Evolutionary conservation across 1,140 invertebrate genomes (phyloP).

Genomic region (Radopholus similis): DNA sequence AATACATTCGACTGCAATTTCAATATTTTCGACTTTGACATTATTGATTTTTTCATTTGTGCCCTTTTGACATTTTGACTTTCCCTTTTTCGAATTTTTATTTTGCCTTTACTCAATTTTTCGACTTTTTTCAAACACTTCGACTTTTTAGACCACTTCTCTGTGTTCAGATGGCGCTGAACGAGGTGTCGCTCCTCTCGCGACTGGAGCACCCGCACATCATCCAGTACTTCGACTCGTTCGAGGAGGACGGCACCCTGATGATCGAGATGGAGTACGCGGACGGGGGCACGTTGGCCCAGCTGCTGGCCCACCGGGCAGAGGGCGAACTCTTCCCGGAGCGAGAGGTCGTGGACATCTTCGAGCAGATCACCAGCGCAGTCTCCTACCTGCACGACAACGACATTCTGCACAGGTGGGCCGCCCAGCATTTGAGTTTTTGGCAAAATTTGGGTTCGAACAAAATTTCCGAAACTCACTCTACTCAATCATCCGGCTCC

Average conservation of each 20-base stretch:
- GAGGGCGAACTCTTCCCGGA: conserved; percentile 64
- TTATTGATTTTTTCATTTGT: no score
- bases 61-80: no score
- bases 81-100: no score
- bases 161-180: conserved; percentile 66
- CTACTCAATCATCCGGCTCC: no score
- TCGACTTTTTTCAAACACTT: no score
- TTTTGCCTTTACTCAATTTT: no score
- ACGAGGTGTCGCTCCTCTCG: conserved; percentile 72
- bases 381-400: conserved; percentile 72
- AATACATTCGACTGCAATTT: no score
- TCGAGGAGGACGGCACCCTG: conserved; percentile 71
- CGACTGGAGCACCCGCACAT: conserved; percentile 74
- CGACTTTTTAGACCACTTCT: background rate
- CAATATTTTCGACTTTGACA: no score
- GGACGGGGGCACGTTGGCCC: conserved; percentile 72
- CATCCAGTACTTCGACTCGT: conserved; percentile 73
- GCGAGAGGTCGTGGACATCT: conserved; percentile 68
- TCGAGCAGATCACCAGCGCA: conserved; percentile 71
- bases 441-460: no score
- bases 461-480: no score
- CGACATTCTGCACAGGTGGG: conserved; percentile 74
- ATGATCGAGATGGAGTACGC: conserved; percentile 78
- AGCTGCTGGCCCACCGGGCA: conserved; percentile 66
- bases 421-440: no score